Conservation (phyloP, 1,140 invertebrate genomes). For the Apis cerana region DNA sequence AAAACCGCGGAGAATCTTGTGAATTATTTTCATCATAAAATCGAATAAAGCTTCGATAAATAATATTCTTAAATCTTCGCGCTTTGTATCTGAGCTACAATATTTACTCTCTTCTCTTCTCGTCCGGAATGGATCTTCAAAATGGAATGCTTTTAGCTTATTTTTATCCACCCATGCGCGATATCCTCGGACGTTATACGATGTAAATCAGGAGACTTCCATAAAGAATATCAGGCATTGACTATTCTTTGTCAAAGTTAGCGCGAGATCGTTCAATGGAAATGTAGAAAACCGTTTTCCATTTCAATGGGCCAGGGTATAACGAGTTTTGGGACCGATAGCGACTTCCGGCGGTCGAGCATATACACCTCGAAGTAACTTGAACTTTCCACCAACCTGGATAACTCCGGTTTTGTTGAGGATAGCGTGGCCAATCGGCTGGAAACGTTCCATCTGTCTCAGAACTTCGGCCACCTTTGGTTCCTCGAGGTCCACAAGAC, state of each 20-base stretch:
- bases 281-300: conserved; percentile 29
- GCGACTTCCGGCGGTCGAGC: conserved; percentile 22
- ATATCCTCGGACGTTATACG: background rate
- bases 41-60: background rate
- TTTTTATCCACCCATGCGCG: background rate
- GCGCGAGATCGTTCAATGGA: background rate
- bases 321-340: background rate
- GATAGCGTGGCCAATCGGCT: conserved; percentile 90
- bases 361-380: conserved; percentile 32
- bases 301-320: background rate
- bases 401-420: conserved; percentile 88
- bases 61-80: background rate
- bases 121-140: background rate
- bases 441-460: conserved; percentile 93
- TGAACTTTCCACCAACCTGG: conserved; percentile 82
- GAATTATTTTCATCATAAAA: background rate
- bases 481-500: conserved; percentile 91
- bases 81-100: background rate
- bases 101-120: background rate
- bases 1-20: too few relatives aligned
- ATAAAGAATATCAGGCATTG: background rate
- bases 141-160: too few relatives aligned
- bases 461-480: conserved; percentile 88
- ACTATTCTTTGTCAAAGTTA: background rate
- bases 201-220: too few relatives aligned